Evolutionary conservation across 2,113 vertebrate species (phyloP).

Genomic region (Clarias gariepinus): DNA sequence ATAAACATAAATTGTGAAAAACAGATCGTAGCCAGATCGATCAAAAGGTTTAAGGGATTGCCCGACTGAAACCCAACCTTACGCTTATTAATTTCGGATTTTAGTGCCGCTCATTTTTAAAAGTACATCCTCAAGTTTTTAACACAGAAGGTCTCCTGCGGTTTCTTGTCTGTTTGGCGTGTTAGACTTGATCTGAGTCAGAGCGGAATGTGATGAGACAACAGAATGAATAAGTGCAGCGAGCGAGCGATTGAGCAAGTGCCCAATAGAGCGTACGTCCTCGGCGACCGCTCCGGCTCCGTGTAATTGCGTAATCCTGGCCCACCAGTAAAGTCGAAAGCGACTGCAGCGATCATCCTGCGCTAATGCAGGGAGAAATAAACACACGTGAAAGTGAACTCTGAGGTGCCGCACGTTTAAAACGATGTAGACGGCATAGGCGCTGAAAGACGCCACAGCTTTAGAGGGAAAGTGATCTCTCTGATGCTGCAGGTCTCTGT

Average conservation of each 20-base stretch:
- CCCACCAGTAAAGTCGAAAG: neutral
- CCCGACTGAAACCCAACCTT: neutral
- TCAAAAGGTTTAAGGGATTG: neutral
- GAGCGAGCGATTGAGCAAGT: neutral
- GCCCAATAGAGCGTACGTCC: neutral
- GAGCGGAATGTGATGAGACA: neutral
- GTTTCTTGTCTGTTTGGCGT: neutral
- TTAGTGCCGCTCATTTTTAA: neutral
- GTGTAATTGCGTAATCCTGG: constrained; percentile 18
- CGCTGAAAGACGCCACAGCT: constrained; percentile 35
- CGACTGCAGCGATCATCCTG: neutral
- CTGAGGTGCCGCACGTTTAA: neutral
- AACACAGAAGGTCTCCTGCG: neutral
- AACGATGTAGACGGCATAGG: neutral
- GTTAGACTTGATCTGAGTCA: neutral
- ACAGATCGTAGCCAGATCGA: neutral
- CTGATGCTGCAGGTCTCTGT: constrained; percentile 38
- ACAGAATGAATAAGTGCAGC: neutral
- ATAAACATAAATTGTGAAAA: neutral
- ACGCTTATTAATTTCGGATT: neutral
- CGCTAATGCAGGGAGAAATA: neutral
- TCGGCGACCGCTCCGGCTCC: neutral
- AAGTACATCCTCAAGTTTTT: neutral
- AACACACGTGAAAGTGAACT: constrained; percentile 13
- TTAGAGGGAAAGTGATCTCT: constrained; percentile 51